Evolutionary conservation across 2,797 vertebrate genomes (phyloP).

Genomic region (Aulostomus chinensis): DNA sequence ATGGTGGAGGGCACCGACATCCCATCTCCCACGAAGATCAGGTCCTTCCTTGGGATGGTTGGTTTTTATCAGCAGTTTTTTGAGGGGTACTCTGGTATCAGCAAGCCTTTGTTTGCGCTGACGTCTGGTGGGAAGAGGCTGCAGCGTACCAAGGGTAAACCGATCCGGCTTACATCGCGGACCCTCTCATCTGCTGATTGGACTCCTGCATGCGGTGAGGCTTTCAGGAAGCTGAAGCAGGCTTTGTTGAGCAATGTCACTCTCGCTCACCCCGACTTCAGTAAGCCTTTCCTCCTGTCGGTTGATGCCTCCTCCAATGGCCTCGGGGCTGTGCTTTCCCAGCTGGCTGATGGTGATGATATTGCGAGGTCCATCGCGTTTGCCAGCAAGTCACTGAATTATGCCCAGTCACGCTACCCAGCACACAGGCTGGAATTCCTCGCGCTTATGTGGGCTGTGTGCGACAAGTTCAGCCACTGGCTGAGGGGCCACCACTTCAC

Average conservation of each 20-base stretch:
- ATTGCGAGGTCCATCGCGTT: conserved; percentile 4
- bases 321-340: conserved; percentile 13
- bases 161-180: background rate
- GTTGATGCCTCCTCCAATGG: conserved; percentile 19
- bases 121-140: background rate
- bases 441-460: conserved; percentile 12
- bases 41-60: conserved; percentile 22
- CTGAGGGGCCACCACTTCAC: conserved; percentile 1
- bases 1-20: conserved; percentile 1
- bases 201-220: conserved; percentile 1
- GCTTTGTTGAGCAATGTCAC: background rate
- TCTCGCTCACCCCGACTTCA: conserved; percentile 19
- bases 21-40: background rate
- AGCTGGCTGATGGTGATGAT: background rate
- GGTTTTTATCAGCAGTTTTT: too few relatives aligned
- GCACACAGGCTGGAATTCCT: conserved; percentile 22
- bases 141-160: background rate
- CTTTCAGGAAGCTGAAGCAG: conserved; percentile 14
- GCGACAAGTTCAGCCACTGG: conserved; percentile 23
- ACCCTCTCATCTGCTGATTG: conserved; percentile 10
- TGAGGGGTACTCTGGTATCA: conserved; percentile 5
- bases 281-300: conserved; percentile 12
- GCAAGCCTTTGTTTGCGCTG: conserved; percentile 27
- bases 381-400: conserved; percentile 18
- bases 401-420: conserved; percentile 17